phyloP scores from a whole-genome alignment of 2,797 vertebrate genomes.

The Pteropus rufus region DNA sequence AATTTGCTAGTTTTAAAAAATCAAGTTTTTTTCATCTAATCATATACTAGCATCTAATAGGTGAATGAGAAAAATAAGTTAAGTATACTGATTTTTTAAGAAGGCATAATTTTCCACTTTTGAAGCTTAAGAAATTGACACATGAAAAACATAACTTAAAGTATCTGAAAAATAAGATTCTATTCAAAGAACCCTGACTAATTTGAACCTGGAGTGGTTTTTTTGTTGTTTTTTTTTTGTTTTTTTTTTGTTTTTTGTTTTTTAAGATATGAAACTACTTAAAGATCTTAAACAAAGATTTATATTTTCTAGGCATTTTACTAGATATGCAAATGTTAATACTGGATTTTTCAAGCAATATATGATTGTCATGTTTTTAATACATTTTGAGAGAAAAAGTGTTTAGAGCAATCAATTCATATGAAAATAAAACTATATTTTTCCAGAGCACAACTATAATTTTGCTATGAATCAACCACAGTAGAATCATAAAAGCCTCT shows the following conservation, averaged over 20 bases:
- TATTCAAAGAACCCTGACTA: not conserved
- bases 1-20: not conserved
- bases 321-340: not conserved
- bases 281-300: not conserved
- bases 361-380: not conserved
- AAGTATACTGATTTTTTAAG: not conserved
- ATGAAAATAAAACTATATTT: not conserved
- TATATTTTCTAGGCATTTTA: not conserved
- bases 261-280: not conserved
- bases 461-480: not conserved
- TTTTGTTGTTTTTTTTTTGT: too few relatives aligned
- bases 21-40: not conserved
- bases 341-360: not conserved
- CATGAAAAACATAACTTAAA: not conserved
- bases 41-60: not conserved
- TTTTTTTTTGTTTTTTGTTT: not conserved
- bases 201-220: not conserved
- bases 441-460: not conserved
- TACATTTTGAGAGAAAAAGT: not conserved
- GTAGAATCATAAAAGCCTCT: not conserved
- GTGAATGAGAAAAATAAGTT: not conserved
- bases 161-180: not conserved
- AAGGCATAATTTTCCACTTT: not conserved
- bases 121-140: not conserved
- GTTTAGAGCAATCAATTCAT: not conserved